Conservation (phyloP, 2,888 invertebrate species). For the Tineola bisselliella region DNA sequence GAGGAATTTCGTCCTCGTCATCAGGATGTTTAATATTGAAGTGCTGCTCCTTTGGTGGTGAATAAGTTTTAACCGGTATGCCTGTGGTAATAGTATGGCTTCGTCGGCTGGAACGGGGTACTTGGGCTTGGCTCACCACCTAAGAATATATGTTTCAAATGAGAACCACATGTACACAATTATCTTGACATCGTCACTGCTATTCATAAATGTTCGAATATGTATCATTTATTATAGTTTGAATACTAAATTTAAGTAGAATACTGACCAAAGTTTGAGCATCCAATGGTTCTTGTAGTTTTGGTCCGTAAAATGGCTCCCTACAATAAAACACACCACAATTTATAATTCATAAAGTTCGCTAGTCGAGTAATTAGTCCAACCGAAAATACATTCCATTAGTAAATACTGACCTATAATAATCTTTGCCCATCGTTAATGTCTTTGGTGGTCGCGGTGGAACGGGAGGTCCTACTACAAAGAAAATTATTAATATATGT, state of each 20-base stretch:
- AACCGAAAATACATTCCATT: not conserved
- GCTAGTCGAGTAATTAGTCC: not conserved
- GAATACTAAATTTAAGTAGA: not conserved
- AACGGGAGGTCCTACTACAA: conserved; percentile 55
- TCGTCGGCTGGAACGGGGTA: too few species aligned
- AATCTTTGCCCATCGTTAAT: conserved; percentile 48
- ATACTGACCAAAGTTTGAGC: conserved; percentile 29
- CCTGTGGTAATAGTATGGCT: too few species aligned
- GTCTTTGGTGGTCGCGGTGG: conserved; percentile 84
- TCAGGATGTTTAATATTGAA: not conserved
- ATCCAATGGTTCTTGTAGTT: conserved; percentile 36
- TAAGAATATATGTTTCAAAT: too few species aligned
- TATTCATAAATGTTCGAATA: too few species aligned
- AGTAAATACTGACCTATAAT: conserved; percentile 17
- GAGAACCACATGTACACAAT: too few species aligned
- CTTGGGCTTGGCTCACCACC: too few species aligned
- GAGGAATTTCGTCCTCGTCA: not conserved
- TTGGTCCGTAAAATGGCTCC: conserved; percentile 34
- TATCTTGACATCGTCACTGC: too few species aligned
- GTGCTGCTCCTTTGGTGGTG: not conserved
- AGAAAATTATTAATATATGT: not conserved
- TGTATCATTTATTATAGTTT: too few species aligned
- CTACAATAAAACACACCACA: conserved; percentile 17
- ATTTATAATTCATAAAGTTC: not conserved
- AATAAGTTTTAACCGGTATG: not conserved